phyloP scores from a whole-genome alignment of 2,113 vertebrate genomes.

The Notothenia rossii region DNA sequence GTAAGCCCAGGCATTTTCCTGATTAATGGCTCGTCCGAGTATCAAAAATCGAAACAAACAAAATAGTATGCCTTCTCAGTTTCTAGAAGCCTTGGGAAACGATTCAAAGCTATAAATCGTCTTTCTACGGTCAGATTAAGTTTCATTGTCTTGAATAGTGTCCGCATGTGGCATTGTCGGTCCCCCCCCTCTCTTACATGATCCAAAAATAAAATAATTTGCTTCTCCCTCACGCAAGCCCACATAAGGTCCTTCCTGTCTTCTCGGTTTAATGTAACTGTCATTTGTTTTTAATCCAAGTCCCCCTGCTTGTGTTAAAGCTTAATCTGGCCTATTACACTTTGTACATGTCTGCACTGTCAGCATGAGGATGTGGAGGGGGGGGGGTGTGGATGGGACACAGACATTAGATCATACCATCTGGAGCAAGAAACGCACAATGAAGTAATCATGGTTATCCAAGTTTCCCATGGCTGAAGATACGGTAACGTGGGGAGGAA shows the following conservation, averaged over 20 bases:
- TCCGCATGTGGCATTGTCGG: constrained; percentile 43
- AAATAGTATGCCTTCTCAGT: not conserved
- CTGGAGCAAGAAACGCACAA: constrained; percentile 54
- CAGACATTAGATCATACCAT: constrained; percentile 68
- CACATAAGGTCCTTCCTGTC: constrained; percentile 38
- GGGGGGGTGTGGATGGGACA: not conserved
- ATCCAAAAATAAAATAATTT: constrained; percentile 69
- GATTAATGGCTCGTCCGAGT: too few species aligned
- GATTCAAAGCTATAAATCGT: not conserved
- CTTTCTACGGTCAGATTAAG: constrained; percentile 1
- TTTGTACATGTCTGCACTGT: constrained; percentile 52
- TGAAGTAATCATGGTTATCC: constrained; percentile 44
- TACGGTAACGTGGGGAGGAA: constrained; percentile 8
- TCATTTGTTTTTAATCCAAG: constrained; percentile 58
- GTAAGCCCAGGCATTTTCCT: too few species aligned
- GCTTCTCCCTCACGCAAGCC: constrained; percentile 27
- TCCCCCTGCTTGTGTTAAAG: constrained; percentile 16
- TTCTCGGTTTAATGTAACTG: constrained; percentile 47
- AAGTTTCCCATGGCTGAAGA: constrained; percentile 33
- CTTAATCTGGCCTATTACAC: constrained; percentile 57
- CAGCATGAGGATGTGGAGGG: constrained; percentile 41
- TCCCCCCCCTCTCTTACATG: constrained; percentile 10
- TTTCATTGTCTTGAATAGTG: constrained; percentile 38
- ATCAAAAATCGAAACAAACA: too few species aligned
- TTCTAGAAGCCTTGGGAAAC: not conserved